Evolutionary conservation across 1,140 invertebrate species (phyloP).

Genomic region (Ganaspis sp.): DNA sequence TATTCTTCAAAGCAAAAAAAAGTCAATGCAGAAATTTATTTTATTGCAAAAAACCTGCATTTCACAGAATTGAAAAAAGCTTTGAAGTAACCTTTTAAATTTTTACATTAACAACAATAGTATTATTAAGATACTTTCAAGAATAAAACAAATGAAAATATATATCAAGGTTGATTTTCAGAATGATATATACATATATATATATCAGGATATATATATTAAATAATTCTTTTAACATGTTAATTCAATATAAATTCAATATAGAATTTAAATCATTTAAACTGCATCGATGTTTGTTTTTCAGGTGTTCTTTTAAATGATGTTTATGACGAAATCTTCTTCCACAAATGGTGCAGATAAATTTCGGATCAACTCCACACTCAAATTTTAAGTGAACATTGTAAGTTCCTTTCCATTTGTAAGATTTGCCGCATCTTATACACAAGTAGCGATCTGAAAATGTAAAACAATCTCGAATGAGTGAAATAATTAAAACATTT

Average conservation of each 20-base stretch:
- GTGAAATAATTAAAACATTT: background rate
- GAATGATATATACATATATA: too few relatives aligned
- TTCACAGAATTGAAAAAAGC: too few relatives aligned
- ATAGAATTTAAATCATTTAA: background rate
- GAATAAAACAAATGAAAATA: too few relatives aligned
- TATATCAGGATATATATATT: too few relatives aligned
- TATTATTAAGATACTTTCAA: too few relatives aligned
- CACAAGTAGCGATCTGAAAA: conserved; percentile 25
- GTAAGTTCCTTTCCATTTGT: conserved; percentile 13
- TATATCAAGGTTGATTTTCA: too few relatives aligned
- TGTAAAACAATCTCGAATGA: background rate
- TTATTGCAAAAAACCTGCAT: too few relatives aligned
- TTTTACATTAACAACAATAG: too few relatives aligned
- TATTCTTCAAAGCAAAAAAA: too few relatives aligned
- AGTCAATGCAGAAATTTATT: too few relatives aligned
- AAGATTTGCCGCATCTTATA: background rate
- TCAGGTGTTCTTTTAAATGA: conserved; percentile 15
- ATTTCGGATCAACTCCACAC: conserved; percentile 1
- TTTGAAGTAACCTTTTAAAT: too few relatives aligned
- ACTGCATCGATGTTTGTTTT: background rate
- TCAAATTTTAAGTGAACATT: conserved; percentile 8
- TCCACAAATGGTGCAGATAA: background rate
- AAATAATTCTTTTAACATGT: too few relatives aligned
- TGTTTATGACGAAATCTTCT: conserved; percentile 17
- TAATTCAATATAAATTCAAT: background rate